Percentiles rank a stretch among this genome's conserved stretches.
Evolutionary conservation across 1,140 invertebrate genomes (phyloP).

Genomic region (Myzus persicae): DNA sequence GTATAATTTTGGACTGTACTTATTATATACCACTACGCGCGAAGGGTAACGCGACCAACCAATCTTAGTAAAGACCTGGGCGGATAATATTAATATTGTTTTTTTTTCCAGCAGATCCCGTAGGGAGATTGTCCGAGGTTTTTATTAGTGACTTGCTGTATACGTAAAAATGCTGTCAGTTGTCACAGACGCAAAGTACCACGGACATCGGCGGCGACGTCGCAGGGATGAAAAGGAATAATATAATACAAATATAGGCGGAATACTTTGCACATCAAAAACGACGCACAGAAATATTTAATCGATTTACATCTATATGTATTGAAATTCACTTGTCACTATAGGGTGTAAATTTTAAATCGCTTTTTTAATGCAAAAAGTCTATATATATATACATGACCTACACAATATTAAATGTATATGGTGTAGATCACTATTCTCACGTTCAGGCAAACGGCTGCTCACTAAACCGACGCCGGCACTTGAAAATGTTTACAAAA

Average conservation of each 20-base stretch:
- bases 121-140: background rate
- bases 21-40: background rate
- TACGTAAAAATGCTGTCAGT: slow-evolving; percentile 25
- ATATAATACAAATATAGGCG: slow-evolving; percentile 19
- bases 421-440: background rate
- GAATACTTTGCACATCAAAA: slow-evolving; percentile 26
- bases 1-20: slow-evolving; percentile 50
- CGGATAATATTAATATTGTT: slow-evolving; percentile 38
- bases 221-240: slow-evolving; percentile 42
- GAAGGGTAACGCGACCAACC: slow-evolving; percentile 14
- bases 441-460: background rate
- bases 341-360: background rate
- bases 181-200: background rate
- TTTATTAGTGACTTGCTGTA: slow-evolving; percentile 36
- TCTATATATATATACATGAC: background rate
- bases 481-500: background rate
- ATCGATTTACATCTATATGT: slow-evolving; percentile 39
- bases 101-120: slow-evolving; percentile 41
- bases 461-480: background rate
- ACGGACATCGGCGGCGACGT: background rate
- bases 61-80: slow-evolving; percentile 18
- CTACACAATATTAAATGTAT: background rate
- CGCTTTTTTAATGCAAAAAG: background rate
- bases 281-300: background rate
- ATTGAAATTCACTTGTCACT: slow-evolving; percentile 36